Percentiles rank a stretch among this genome's conserved stretches.
Conservation (phyloP, 2,888 invertebrate genomes). For the Xanthorhoe spadicearia region DNA sequence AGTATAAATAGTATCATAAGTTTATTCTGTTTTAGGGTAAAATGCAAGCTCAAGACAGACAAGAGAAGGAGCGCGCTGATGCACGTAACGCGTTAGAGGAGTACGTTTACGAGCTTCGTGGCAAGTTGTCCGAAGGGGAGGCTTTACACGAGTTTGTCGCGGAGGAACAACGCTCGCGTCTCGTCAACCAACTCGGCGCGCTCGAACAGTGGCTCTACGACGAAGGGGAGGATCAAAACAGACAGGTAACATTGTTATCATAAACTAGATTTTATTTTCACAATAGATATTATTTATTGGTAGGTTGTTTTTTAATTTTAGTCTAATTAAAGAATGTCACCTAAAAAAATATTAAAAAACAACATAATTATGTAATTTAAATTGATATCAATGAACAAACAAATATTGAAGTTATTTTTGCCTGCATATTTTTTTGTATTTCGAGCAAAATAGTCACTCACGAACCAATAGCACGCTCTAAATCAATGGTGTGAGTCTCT, state of each 20-base stretch:
- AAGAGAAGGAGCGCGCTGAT: slow-evolving; percentile 97
- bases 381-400: no score
- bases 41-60: slow-evolving; percentile 93
- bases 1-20: no score
- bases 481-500: no score
- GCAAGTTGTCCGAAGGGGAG: slow-evolving; percentile 92
- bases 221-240: slow-evolving; percentile 95
- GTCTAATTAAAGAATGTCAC: no score
- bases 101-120: slow-evolving; percentile 98
- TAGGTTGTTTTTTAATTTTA: no score
- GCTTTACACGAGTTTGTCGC: slow-evolving; percentile 90
- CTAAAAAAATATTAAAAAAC: no score
- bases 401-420: no score
- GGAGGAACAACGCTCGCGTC: slow-evolving; percentile 87
- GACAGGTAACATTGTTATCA: slow-evolving; percentile 60
- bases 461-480: no score
- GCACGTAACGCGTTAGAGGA: slow-evolving; percentile 99
- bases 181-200: slow-evolving; percentile 89
- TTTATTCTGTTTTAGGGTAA: slow-evolving; percentile 81
- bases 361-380: no score
- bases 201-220: slow-evolving; percentile 99
- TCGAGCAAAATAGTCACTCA: no score
- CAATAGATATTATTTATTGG: not conserved
- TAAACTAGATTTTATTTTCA: no score
- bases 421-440: no score